Evolutionary conservation across 37 sponge, comb jelly and placozoan species (phyloP), one percentile per base, ranked within the genome.

Genomic region (Theonella swinhoei): DNA sequence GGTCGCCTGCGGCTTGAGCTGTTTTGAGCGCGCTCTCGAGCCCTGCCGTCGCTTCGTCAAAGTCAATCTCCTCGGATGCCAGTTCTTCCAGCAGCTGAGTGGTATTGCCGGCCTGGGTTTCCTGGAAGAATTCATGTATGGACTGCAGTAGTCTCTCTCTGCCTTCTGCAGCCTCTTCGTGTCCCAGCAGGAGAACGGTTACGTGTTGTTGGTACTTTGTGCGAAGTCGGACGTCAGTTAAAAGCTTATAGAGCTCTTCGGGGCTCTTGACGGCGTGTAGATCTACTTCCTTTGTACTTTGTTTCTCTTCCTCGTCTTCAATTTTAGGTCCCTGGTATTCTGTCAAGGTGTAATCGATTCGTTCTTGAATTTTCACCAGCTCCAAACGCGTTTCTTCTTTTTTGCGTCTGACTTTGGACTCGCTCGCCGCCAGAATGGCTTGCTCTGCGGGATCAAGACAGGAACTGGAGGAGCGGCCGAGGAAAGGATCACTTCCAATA

Each of bases 21-120:
- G 84, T 84, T 0, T 66, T 69, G 47, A 92, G 58, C 39, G 92
- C 88, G 79, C 42, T 66, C 26, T 88, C 85, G 8, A 92, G 62
- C 3, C 64, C 77, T 22, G 70, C 54, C 39, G 88, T 87, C 17
- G 68, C 88, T 35, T 88, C 85, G 24, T 75, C 82, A 54, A 92
- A 74, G 42, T 85, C 60, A 4, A 88, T 67, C 35, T 87, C 82
- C 1, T 91, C 87, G 37, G 72, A 24, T 2, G 39, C 73, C 2
- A 86, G 20, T 40, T 91, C 64, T 14, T 81, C 74, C 63, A 81
- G 70, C 30, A 81, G 22, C 14, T 63, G 22, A 41, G 37, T 3
- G 1, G 77, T 59, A 28, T 63, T 79, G 39, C 82, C 77, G 34
- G 79, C 77, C 64, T 75, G 38, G 2, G 35, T 75, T 70, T 88